Percentiles rank a stretch among this genome's conserved stretches.
These are phyloP conservation scores for Monarcha castaneiventris DNA, from an alignment of 2,113 vertebrate species.

Conservation along the genomic window DNA sequence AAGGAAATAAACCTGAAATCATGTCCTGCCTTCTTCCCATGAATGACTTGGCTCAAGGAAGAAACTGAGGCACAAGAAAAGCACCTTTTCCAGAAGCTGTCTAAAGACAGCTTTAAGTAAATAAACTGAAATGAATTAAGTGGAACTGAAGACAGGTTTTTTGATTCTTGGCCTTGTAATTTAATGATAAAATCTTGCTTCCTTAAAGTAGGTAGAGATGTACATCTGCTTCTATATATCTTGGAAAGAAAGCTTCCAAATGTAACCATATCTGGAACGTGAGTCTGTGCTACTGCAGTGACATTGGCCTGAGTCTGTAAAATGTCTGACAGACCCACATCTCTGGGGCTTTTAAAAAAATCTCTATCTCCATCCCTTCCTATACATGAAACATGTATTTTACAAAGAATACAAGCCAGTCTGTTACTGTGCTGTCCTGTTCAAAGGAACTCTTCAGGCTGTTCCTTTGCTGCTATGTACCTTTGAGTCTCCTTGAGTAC, in stretches of 20 bases:
- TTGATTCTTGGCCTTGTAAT: background rate
- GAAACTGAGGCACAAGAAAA: background rate
- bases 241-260: background rate
- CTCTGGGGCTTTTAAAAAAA: background rate
- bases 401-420: background rate
- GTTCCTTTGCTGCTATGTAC: background rate
- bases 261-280: background rate
- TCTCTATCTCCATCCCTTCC: background rate
- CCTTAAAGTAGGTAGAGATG: background rate
- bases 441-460: background rate
- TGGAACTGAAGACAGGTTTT: background rate
- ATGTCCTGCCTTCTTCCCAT: background rate
- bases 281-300: background rate
- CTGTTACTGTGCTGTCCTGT: background rate
- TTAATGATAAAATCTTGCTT: background rate
- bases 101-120: background rate
- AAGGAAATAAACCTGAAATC: background rate
- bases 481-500: background rate
- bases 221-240: background rate
- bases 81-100: background rate
- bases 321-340: background rate
- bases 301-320: background rate
- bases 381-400: background rate
- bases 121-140: background rate
- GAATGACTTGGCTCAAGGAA: background rate